phyloP scores from a whole-genome alignment of 1,140 invertebrate species.

The Battus philenor region DNA sequence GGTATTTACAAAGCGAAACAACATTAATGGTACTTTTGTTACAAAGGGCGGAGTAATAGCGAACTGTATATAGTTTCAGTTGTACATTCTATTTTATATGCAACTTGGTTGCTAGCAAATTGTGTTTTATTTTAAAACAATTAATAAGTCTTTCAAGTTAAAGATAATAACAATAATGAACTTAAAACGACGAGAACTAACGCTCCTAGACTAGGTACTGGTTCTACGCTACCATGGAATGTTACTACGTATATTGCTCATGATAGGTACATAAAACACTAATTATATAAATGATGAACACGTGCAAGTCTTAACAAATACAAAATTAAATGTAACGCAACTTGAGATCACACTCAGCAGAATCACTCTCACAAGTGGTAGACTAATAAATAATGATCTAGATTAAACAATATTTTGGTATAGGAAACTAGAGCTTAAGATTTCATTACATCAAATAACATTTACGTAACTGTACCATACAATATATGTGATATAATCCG shows the following conservation, averaged over 20 bases:
- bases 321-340: slow-evolving; percentile 35
- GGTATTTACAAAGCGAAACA: slow-evolving; percentile 46
- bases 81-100: slow-evolving; percentile 20
- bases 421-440: slow-evolving; percentile 66
- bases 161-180: slow-evolving; percentile 26
- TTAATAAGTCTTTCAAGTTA: slow-evolving; percentile 19
- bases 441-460: slow-evolving; percentile 29
- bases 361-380: slow-evolving; percentile 49
- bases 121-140: slow-evolving; percentile 29
- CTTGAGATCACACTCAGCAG: slow-evolving; percentile 69
- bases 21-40: slow-evolving; percentile 36
- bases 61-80: slow-evolving; percentile 6
- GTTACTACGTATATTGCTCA: slow-evolving; percentile 46
- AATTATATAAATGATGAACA: slow-evolving; percentile 53
- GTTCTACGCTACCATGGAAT: slow-evolving; percentile 57
- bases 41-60: slow-evolving; percentile 13
- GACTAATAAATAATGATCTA: slow-evolving; percentile 72
- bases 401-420: slow-evolving; percentile 69
- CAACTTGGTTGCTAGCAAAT: slow-evolving; percentile 55
- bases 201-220: slow-evolving; percentile 61
- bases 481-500: slow-evolving; percentile 29
- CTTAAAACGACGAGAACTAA: slow-evolving; percentile 38
- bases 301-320: slow-evolving; percentile 41
- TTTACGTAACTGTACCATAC: slow-evolving; percentile 29
- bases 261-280: slow-evolving; percentile 49